Base-by-base conservation (phyloP, 2,888 invertebrate genomes). In the Phortica magna region DNA sequence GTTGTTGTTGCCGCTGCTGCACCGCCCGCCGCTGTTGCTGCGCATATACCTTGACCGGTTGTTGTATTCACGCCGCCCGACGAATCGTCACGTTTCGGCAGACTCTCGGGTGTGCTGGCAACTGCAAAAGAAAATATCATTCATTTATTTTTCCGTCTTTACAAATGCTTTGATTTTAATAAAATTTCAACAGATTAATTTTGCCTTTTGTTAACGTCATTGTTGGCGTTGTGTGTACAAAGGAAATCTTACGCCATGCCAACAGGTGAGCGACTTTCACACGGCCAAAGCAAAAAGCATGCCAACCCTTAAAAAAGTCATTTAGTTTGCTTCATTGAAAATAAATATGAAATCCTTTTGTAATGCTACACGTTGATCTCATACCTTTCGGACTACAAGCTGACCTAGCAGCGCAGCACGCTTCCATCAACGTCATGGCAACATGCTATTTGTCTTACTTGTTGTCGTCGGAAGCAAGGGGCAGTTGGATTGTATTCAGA, bases 101-200 rank as follows among this genome's bases (percentile, higher is more conserved):
- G 92, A 91, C 94, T 93, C 91, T 96, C 96, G 84, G 96, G 96
- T 83, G 96, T 96, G 93, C 96, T 96, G 92, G 96, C 96, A 93
- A 96, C 96, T 96, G 95, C 77, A 95, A 95, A 91, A 91, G 91
- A 77, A 76, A 76, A 75, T 31, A 78, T 79, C 42, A 73, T 57
- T 64, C 19, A 2, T 48, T 48, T 17, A 19, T 59, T 42, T 22
- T 7, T 65, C 73, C 7, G 41, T 65, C 22, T n/a, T 70, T 70
- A 31, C 48, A 43, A 70, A 17, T 61, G n/a, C 3, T 5, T 19
- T 61, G 17, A 22, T 61, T 22, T 9, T 12, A 61, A 61, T 9
- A 59, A 59, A 59, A 17, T 59, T 59, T 17, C 59, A 10, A n/a
- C 5, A 55, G 61, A 22, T 17, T 17, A 22, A 17, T 22, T 61